A percentile compares a stretch with the other conserved stretches of the same genome.
Conservation (phyloP, 2,797 vertebrate genomes). For the Ptychadena robeensis region DNA sequence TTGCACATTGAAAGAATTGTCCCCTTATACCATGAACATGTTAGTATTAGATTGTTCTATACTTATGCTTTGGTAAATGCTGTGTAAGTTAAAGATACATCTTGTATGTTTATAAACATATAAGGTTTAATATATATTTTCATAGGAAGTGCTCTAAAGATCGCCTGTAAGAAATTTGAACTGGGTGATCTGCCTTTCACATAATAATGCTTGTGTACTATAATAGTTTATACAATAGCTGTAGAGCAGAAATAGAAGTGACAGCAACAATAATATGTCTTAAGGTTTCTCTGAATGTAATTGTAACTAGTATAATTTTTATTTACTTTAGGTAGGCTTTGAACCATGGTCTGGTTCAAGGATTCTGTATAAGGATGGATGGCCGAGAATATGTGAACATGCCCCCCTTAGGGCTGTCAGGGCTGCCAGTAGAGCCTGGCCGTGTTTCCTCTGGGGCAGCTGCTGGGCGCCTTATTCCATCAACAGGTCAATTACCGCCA, state of each 20-base stretch:
- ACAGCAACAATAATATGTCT: not conserved
- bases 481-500: constrained; percentile 84
- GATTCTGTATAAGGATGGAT: constrained; percentile 87
- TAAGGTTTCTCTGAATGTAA: not conserved
- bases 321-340: not conserved
- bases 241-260: not conserved
- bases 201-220: too few species aligned
- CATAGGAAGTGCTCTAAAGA: too few species aligned
- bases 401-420: constrained; percentile 89
- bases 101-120: too few species aligned
- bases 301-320: not conserved
- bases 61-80: not conserved
- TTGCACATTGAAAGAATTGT: not conserved
- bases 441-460: constrained; percentile 85
- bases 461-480: constrained; percentile 85
- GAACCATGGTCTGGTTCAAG: constrained; percentile 66
- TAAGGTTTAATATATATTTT: too few species aligned
- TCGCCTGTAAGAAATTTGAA: too few species aligned
- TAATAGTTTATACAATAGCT: not conserved
- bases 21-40: too few species aligned
- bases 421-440: constrained; percentile 90
- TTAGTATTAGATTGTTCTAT: not conserved
- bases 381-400: constrained; percentile 96
- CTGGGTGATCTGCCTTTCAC: too few species aligned
- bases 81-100: too few species aligned